These are phyloP conservation scores for Clinocottus analis DNA, from an alignment of 2,113 vertebrate genomes.

Conservation along the genomic window DNA sequence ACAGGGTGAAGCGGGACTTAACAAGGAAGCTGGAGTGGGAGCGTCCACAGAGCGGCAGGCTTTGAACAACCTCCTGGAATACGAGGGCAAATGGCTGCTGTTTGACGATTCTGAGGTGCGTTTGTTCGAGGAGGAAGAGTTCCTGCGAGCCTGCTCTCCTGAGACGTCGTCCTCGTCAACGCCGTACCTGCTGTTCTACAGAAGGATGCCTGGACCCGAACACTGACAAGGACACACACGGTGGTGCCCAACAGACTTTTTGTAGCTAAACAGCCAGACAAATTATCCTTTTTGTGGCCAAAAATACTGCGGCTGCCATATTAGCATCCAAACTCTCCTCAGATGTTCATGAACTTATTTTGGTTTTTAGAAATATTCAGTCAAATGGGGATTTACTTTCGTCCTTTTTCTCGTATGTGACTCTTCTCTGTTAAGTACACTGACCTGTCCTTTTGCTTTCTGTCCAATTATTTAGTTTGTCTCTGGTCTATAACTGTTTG, in stretches of 20 bases:
- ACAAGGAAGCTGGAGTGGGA: constrained; percentile 63
- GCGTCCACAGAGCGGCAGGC: constrained; percentile 62
- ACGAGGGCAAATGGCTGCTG: constrained; percentile 96
- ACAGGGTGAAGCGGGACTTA: constrained; percentile 47
- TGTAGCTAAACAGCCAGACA: neutral
- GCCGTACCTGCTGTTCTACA: constrained; percentile 97
- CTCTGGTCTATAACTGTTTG: neutral
- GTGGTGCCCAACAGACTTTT: neutral
- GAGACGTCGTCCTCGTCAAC: constrained; percentile 91
- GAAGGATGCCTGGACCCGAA: constrained; percentile 69
- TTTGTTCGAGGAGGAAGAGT: constrained; percentile 93
- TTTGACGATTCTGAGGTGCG: constrained; percentile 98
- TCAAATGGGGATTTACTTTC: neutral
- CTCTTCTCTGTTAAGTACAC: neutral
- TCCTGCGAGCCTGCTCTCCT: constrained; percentile 91
- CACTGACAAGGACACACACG: neutral
- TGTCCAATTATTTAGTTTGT: constrained; percentile 8
- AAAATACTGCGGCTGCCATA: constrained; percentile 16
- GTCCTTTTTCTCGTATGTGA: neutral
- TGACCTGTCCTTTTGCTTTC: neutral
- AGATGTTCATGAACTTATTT: neutral
- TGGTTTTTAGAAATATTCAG: neutral
- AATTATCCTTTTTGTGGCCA: constrained; percentile 26
- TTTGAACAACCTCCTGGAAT: constrained; percentile 85
- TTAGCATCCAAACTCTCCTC: constrained; percentile 6